These are phyloP conservation scores for Diuraphis noxia DNA, from an alignment of 1,140 invertebrate species.

Conservation along the genomic window DNA sequence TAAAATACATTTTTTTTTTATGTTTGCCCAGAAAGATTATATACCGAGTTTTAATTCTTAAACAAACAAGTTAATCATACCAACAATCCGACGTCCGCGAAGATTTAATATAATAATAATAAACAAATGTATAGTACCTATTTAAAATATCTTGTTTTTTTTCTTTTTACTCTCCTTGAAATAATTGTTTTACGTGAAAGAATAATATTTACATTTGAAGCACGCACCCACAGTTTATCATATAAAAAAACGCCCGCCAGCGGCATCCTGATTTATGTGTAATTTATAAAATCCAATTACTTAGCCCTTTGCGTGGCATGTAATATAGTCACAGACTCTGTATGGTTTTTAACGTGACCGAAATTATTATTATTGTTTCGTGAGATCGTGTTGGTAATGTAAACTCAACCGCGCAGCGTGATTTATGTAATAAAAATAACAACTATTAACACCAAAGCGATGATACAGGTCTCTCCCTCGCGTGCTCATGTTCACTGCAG, in stretches of 20 bases:
- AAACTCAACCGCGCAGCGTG: not conserved
- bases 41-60: not conserved
- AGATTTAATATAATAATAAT: conserved; percentile 9
- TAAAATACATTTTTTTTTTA: not conserved
- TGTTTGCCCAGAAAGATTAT: not conserved
- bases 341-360: conserved; percentile 26
- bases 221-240: conserved; percentile 52
- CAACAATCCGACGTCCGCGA: not conserved
- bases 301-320: conserved; percentile 35
- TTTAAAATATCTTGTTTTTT: conserved; percentile 19
- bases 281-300: conserved; percentile 51
- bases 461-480: not conserved
- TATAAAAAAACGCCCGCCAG: conserved; percentile 36
- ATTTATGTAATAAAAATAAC: conserved; percentile 43
- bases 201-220: conserved; percentile 53
- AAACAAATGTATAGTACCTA: not conserved
- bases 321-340: not conserved
- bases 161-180: not conserved
- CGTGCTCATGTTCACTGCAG: not conserved
- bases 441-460: conserved; percentile 38
- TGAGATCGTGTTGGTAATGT: conserved; percentile 23
- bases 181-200: conserved; percentile 41
- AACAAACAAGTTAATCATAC: conserved; percentile 8
- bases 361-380: conserved; percentile 35
- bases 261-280: conserved; percentile 52